Base-by-base conservation (phyloP, 1,140 invertebrate species). In the Planococcus citri region DNA sequence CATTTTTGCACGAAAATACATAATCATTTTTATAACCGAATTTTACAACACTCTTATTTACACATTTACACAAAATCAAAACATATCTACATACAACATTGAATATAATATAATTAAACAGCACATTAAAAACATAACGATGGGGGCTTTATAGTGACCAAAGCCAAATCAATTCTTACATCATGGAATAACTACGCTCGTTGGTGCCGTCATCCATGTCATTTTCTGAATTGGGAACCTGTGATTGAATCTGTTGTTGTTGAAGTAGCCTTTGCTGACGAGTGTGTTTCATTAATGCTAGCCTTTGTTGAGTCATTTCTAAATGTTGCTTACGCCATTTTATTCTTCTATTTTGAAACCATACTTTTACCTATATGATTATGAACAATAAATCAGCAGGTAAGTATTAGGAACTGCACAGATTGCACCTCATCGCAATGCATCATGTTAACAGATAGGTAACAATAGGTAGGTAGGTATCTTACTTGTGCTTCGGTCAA, bases 311-410 rank as follows among this genome's bases (percentile, higher is more conserved):
- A 38, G 94, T 92, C 72, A 94, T 83, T 76, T 95, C 94, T 74
- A 94, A 80, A 74, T 95, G 91, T 74, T 95, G 89, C 75, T 97
- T 97, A 22, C 94, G 82, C 93, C 93, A 96, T 82, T 97, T 97
- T 72, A 97, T 97, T 27, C 95, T 83, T 24, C 95, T 82, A 78
- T 97, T 97, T 80, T 96, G 95, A 77, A 97, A 97, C 94, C 95
- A 97, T 0, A 97, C 94, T 79, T 97, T 97, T 0, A 97, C 92
- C 84, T n/a, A n/a, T n/a, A n/a, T n/a, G n/a, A n/a, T n/a, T n/a
- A n/a, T n/a, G n/a, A n/a, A n/a, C n/a, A n/a, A n/a, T n/a, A n/a
- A n/a, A n/a, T n/a, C n/a, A n/a, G n/a, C n/a, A n/a, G n/a, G 94
- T 83, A 1, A 78, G 76, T n/a, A n/a, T n/a, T 69, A 37, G 29